Conservation (phyloP, 2,888 invertebrate genomes). For the Dynastes tityus region DNA sequence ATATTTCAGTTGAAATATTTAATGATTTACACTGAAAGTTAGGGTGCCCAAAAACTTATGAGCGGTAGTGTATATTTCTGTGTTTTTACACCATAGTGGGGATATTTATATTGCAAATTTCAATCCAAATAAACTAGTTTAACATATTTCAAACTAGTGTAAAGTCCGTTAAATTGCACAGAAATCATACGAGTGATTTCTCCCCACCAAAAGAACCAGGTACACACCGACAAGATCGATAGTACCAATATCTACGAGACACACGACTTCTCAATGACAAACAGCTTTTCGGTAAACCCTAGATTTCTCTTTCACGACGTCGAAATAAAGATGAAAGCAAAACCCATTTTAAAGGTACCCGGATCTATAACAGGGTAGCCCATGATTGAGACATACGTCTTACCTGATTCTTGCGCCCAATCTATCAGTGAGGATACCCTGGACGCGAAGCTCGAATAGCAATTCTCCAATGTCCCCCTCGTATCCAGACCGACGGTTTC, state of each 20-base stretch:
- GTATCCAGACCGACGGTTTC: constrained; percentile 77
- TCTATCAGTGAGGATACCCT: constrained; percentile 74
- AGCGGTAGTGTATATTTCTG: no score
- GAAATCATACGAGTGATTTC: no score
- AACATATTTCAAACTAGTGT: no score
- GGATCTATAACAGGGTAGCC: neutral
- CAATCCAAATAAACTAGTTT: no score
- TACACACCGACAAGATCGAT: constrained; percentile 5
- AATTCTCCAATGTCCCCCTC: constrained; percentile 74
- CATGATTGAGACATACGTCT: constrained; percentile 53
- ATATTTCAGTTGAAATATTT: no score
- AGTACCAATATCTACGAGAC: constrained; percentile 28
- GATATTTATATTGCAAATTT: no score
- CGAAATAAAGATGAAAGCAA: neutral
- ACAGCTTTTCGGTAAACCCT: neutral
- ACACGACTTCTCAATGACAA: constrained; percentile 7
- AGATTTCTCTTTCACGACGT: neutral
- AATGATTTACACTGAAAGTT: no score
- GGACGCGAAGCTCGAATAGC: constrained; percentile 73
- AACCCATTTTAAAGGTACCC: neutral
- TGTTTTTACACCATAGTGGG: no score
- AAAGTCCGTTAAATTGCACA: no score
- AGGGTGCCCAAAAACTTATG: no score
- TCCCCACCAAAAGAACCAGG: neutral
- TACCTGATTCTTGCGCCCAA: constrained; percentile 77